Evolutionary conservation across 2,888 invertebrate species (phyloP), one percentile per base, ranked within the genome.

Genomic region (Spilosoma lubricipeda): DNA sequence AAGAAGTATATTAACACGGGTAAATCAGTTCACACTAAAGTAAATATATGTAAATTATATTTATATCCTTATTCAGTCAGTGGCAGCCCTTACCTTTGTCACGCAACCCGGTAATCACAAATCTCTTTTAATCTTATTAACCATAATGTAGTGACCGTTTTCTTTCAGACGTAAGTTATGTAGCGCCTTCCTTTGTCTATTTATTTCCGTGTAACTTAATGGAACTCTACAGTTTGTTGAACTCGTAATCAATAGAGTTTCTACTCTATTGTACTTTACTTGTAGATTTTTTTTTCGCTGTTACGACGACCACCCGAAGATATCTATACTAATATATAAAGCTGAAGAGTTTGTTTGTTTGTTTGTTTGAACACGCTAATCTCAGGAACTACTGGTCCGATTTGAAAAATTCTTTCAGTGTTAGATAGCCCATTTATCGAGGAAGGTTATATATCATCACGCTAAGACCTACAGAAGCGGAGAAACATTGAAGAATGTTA

Each of bases 111-210:
- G 77, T 80, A 79, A 87, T 87, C 79, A 83, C 82, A 84, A 86
- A 86, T 87, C 85, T 83, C 76, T 71, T 77, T 71, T 83, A 85
- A 84, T 89, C 88, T 84, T 90, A 89, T 90, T 85, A 87, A 72
- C 75, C 64, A 73, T 65, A n/a, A 77, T 52, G 75, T 42, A 74
- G n/a, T 56, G 52, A 68, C 69, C 52, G 30, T 33, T 39, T 66
- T 72, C 64, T 33, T 69, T 69, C 27, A 59, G 39, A 11, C 27
- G 23, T 69, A 69, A 72, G 18, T 66, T 67, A 63, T 56, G 67
- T 30, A 66, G 9, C 66, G 63, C 63, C 68, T 74, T 69, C 23
- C 33, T 65, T 64, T 64, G 64, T 30, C 20, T 64, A 20, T 33
- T 33, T 42, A 9, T 39, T 70, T 71, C 64, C 33, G 36, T 65